A percentile compares a stretch with the other conserved stretches of the same genome.
Conservation (phyloP, 2,113 vertebrate genomes). For the Tinamus guttatus region DNA sequence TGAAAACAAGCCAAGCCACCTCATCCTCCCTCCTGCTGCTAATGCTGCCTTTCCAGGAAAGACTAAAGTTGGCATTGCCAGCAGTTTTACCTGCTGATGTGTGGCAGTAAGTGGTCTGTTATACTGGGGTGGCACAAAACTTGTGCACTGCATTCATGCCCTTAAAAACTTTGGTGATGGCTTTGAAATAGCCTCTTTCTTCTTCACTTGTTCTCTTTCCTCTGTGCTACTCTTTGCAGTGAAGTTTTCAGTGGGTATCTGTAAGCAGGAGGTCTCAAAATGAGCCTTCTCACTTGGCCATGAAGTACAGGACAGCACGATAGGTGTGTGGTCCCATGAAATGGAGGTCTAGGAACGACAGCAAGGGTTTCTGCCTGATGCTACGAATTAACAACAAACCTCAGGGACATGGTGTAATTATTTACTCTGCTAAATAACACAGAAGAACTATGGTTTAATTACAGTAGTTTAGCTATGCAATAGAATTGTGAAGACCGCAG, state of each 20-base stretch:
- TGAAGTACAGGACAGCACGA: not conserved
- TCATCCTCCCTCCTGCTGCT: not conserved
- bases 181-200: not conserved
- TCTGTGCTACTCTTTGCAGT: not conserved
- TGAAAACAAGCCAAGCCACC: slow-evolving; percentile 6
- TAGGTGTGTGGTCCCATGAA: not conserved
- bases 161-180: not conserved
- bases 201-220: not conserved
- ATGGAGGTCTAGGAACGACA: not conserved
- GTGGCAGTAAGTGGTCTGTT: not conserved
- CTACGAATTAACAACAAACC: not conserved
- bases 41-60: not conserved
- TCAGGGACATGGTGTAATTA: slow-evolving; percentile 47
- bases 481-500: slow-evolving; percentile 40
- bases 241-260: not conserved
- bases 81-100: not conserved
- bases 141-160: not conserved
- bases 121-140: not conserved
- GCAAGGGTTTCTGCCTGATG: not conserved
- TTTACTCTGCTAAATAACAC: slow-evolving; percentile 76
- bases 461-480: slow-evolving; percentile 48
- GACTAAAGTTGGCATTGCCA: not conserved
- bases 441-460: slow-evolving; percentile 63
- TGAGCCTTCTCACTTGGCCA: not conserved
- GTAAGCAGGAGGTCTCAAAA: not conserved